Conservation (phyloP, 2,888 invertebrate genomes). For the Smittia sp. region DNA sequence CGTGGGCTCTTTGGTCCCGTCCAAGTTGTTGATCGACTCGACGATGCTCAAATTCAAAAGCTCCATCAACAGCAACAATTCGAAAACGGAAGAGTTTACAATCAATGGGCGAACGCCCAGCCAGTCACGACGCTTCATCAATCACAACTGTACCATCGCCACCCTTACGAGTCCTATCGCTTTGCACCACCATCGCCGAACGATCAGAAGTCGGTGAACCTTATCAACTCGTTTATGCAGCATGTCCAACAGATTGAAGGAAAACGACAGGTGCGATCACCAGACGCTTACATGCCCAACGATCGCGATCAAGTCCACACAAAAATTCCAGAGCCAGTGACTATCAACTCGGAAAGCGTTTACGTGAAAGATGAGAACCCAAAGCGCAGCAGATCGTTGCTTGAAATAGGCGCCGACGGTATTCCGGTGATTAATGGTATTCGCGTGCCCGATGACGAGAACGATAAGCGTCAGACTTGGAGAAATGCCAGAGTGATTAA, state of each 20-base stretch:
- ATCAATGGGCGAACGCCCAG: slow-evolving; percentile 12
- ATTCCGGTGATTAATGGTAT: slow-evolving; percentile 79
- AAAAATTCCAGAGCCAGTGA: slow-evolving; percentile 66
- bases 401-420: slow-evolving; percentile 67
- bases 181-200: slow-evolving; percentile 40
- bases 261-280: not conserved
- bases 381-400: slow-evolving; percentile 64
- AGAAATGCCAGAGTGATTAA: slow-evolving; percentile 85
- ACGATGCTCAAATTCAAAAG: slow-evolving; percentile 46
- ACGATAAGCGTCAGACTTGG: slow-evolving; percentile 76
- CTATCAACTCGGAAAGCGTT: slow-evolving; percentile 65
- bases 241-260: slow-evolving; percentile 42
- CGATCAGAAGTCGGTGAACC: slow-evolving; percentile 43
- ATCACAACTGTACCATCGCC: slow-evolving; percentile 1
- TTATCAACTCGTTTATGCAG: slow-evolving; percentile 45
- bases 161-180: slow-evolving; percentile 17
- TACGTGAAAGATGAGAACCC: slow-evolving; percentile 55
- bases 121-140: slow-evolving; percentile 31
- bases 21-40: slow-evolving; percentile 43
- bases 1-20: slow-evolving; percentile 35
- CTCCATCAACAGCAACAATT: slow-evolving; percentile 50
- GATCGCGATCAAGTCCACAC: slow-evolving; percentile 60
- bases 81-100: slow-evolving; percentile 41
- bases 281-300: slow-evolving; percentile 54
- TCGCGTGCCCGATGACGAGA: slow-evolving; percentile 79